Base-by-base conservation (phyloP, 2,888 invertebrate genomes). In the Mythimna lalbum region DNA sequence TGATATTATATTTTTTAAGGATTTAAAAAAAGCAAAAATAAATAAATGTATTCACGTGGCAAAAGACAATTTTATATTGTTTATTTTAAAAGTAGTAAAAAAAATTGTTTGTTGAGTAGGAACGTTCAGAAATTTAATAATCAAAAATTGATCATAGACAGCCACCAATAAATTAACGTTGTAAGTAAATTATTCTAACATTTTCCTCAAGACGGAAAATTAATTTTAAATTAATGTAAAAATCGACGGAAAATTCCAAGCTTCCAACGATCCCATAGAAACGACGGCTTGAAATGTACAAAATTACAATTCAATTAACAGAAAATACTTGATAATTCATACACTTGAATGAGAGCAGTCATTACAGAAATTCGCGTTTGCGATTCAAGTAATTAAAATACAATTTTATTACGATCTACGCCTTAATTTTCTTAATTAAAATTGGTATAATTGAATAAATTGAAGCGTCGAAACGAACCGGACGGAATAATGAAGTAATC, bases 341-440 rank as follows among this genome's bases (percentile, higher is more conserved):
- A 76, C 62, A 76, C 73, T 81, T 78, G 57, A 83, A 80, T 74
- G 55, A 75, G 60, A 74, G 57, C 75, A 76, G 69, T 83, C 82
- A 78, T 83, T 82, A 80, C 63, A 76, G 76, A 68, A 69, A 81
- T 70, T 69, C 76, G 69, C 73, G 62, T 76, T 81, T 76, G 66
- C 60, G 73, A 78, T 78, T 78, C 67, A 73, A 72, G 80, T 80
- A 84, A 82, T 83, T 84, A 82, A 83, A 84, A 84, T 76, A 82
- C 80, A 80, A 84, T 83, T 87, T 87, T 85, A 84, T 87, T 85
- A 84, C 86, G 84, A 84, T 80, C 78, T 76, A 71, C 71, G 81
- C 82, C 85, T 88, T 88, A 87, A 88, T 89, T 88, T 87, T 77
- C 84, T 85, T 89, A 88, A 89, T 89, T 88, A 88, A 87, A 88